Base-by-base conservation (phyloP, 53 echinoderm and acorn worm species). In the Holothuria scabra region DNA sequence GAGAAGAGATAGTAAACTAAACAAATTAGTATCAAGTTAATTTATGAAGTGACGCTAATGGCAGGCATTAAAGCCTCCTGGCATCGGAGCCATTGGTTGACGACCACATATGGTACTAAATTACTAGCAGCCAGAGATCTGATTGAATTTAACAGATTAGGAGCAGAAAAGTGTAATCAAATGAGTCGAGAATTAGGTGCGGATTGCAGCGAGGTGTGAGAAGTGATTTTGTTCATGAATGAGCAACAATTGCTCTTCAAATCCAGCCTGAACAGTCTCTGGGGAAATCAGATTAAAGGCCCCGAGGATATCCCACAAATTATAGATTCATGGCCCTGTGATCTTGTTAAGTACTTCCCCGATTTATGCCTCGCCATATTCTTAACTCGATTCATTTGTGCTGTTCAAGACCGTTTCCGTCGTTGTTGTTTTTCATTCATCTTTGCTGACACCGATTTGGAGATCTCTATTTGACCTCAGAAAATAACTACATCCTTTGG, bases 341-440 rank as follows among this genome's bases (percentile, higher is more conserved):
- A 79, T 79, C 79, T 79, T 59, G 79, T 79, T 79, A 79, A 79
- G 56, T 59, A 57, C 79, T 79, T 79, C 72, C 72, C 72, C 49
- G 46, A 72, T 72, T 72, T 72, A 72, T 72, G 72, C 48, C 46
- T 44, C 72, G 28, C 46, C 72, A 44, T 41, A 21, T 67, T 26
- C 46, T 72, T 23, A 16, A 35, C 46, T 52, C 52, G 52, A 52
- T 14, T 52, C 16, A 52, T 52, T 52, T 52, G 16, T 18, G 4
- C 52, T 18, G 52, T 16, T 52, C 52, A 52, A 52, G 52, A 16
- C 52, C 2, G 52, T 52, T 52, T 52, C 52, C 18, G 8, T 52
- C 52, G 16, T 52, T 52, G 52, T 52, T 52, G 52, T 52, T 52
- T 52, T 52, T 16, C 14, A 52, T 52, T 52, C 52, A 52, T 52